Evolutionary conservation across 2,888 invertebrate species (phyloP).

Genomic region (Agonopterix alstromeriana): DNA sequence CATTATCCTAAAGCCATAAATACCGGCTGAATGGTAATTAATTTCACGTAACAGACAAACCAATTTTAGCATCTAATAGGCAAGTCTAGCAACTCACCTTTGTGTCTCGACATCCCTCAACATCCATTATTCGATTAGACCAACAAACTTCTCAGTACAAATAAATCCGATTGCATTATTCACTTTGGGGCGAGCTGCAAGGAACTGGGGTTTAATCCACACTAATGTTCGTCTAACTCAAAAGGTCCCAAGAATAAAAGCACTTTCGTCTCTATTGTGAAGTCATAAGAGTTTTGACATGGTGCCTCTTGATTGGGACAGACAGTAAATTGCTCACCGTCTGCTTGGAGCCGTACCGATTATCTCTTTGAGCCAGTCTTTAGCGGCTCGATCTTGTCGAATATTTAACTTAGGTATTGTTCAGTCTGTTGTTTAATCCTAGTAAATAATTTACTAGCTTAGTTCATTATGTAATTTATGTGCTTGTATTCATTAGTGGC

Average conservation of each 20-base stretch:
- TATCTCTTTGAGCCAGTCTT: slow-evolving; percentile 27
- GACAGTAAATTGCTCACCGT: slow-evolving; percentile 39
- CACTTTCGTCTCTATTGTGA: no score
- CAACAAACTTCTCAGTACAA: slow-evolving; percentile 24
- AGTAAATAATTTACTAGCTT: no score
- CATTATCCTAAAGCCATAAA: no score
- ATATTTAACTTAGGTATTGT: slow-evolving; percentile 26
- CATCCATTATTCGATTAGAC: slow-evolving; percentile 44
- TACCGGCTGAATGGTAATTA: no score
- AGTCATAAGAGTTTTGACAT: no score
- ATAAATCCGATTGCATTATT: slow-evolving; percentile 46
- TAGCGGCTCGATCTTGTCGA: slow-evolving; percentile 22
- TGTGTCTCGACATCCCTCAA: slow-evolving; percentile 27
- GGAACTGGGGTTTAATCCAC: slow-evolving; percentile 42
- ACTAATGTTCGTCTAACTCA: slow-evolving; percentile 9
- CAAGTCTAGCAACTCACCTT: slow-evolving; percentile 9
- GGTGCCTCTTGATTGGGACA: no score
- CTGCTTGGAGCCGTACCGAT: slow-evolving; percentile 31
- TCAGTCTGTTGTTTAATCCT: slow-evolving; percentile 5
- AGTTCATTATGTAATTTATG: no score
- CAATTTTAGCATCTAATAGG: not conserved
- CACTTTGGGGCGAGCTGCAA: slow-evolving; percentile 38
- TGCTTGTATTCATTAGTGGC: no score
- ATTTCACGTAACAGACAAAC: no score
- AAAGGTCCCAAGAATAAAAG: no score